Base-by-base conservation (phyloP, 2,797 vertebrate species). In the Pipistrellus pygmaeus region DNA sequence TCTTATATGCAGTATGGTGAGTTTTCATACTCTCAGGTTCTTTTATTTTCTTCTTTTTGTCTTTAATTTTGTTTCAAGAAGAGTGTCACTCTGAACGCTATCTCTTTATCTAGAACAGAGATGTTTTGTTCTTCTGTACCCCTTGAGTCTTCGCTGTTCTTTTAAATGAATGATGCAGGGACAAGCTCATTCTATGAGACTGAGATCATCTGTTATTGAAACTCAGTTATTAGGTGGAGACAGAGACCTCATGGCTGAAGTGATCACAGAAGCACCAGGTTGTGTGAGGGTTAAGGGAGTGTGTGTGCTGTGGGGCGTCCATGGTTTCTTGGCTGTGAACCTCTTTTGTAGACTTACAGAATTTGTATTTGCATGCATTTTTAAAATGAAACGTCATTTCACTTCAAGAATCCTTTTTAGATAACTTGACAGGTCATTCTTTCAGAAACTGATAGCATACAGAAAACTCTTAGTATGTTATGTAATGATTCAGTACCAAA, bases 121-220 rank as follows among this genome's bases (percentile, higher is more conserved):
- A 97, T 97, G 95, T 98, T 98, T 98, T 98, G 97, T 98, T 98
- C 96, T 78, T 73, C 85, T 97, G 85, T 95, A 92, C 94, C 97
- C 90, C 93, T 97, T 96, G 96, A 95, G 93, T 97, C 91, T 86
- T 97, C 62, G 55, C 93, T 97, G 91, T 93, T 97, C 96, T 95
- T 96, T 97, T 97, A 95, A 96, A 96, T 97, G 97, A 97, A 94
- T 94, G 96, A 72, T 97, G 81, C 96, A 96, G 89, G 96, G 95
- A 97, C 95, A 97, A 97, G 96, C 96, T 97, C 97, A 98, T 97
- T 94, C 93, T 97, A 96, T 94, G 89, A 97, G 93, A 76, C 95
- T 98, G 98, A 97, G 97, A 95, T 97, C 93, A 97, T 97, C 97
- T 98, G 97, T 97, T 95, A 97, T 98, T 95, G 96, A 94, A 95